Evolutionary conservation across 2,113 vertebrate species (phyloP), one percentile per base, ranked within the genome.

Genomic region (Anarrhichthys ocellatus): DNA sequence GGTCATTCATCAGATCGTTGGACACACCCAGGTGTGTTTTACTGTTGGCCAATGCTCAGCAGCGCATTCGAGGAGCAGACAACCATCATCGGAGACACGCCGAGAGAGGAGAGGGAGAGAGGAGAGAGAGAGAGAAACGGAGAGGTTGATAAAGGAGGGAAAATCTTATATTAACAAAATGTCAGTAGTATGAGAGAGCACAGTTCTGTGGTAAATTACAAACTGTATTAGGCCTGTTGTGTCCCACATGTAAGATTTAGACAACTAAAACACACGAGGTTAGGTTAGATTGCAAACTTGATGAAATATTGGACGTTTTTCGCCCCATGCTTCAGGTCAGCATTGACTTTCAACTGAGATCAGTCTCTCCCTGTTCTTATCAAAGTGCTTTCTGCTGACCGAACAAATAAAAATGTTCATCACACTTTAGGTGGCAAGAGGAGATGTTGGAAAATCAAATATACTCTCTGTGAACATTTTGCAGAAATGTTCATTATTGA

Each of bases 11-110:
- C 94, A 94, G 92, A 85, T 83, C 85, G 73, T 84, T 89, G 91
- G 93, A 94, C 90, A 92, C 93, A 94, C 89, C 91, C 89, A 94
- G 93, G 93, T 93, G 89, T 94, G 91, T 95, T 95, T 95, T 95
- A 94, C 93, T 89, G 91, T 92, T 91, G 90, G 90, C 89, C 90
- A 92, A 92, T 87, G 91, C 92, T 93, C 91, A 92, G 83, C 88
- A 87, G 90, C 81, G 89, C 90, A 90, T 91, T 88, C 78, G 81
- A 86, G 86, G 87, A 92, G 85, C 91, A 89, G 83, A 85, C 85
- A 84, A 78, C 78, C 89, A 80, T 84, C 87, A 69, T 73, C 22
- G 22, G 76, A 80, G 73, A 83, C 82, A 84, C 22, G 32, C 29
- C 32, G 29, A 73, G 72, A 52, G 34, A 22, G 2, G 65, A 27